Percentiles rank a stretch among this genome's conserved stretches.
phyloP scores from a whole-genome alignment of 2,113 vertebrate species.

The Chamaea fasciata region DNA sequence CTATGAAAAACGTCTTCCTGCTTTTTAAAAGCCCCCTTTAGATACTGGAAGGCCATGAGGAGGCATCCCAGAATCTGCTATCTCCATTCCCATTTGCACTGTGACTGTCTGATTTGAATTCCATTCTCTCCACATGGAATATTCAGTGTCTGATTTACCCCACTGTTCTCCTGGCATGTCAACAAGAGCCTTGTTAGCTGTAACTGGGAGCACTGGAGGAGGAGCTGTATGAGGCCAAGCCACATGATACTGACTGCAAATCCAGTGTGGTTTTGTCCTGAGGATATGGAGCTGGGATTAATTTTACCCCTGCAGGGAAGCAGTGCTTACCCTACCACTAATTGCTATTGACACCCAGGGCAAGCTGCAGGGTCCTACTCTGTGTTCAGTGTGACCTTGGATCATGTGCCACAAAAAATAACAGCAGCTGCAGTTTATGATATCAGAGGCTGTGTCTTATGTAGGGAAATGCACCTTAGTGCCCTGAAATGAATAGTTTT shows the following conservation, averaged over 20 bases:
- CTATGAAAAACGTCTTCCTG: background rate
- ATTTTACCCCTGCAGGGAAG: background rate
- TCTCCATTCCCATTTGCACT: background rate
- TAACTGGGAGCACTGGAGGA: background rate
- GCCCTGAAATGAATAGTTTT: background rate
- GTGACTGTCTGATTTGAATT: background rate
- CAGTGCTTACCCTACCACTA: background rate
- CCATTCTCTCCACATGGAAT: accelerated
- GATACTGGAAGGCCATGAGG: background rate
- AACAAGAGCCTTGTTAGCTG: background rate
- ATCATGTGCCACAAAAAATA: background rate
- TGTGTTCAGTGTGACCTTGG: background rate
- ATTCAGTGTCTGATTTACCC: background rate
- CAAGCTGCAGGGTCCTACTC: background rate
- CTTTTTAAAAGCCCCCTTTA: background rate
- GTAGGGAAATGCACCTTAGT: background rate
- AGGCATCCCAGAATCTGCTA: background rate
- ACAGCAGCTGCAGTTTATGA: background rate
- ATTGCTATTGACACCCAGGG: background rate
- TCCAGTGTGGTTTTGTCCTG: background rate
- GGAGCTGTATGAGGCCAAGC: background rate
- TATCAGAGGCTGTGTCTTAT: background rate
- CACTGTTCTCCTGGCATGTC: background rate
- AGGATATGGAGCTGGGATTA: background rate
- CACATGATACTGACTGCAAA: background rate